Conservation (phyloP, 2,797 vertebrate genomes). For the Urocyon cinereoargenteus region DNA sequence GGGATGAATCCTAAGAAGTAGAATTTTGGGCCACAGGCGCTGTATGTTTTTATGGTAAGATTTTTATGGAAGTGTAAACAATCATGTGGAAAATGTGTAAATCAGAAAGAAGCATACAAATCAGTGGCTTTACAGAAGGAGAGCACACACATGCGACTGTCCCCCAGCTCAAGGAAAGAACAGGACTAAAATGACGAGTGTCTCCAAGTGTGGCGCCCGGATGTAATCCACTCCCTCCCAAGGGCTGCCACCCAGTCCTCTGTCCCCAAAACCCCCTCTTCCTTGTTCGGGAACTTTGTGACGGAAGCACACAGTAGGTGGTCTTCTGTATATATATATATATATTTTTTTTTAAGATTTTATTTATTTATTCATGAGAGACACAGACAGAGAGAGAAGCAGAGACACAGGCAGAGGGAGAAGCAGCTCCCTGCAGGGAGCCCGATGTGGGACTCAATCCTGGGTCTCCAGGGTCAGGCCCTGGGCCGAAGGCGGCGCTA, state of each 20-base stretch:
- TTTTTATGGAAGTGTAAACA: neutral
- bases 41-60: neutral
- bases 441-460: too few relatives aligned
- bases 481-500: too few relatives aligned
- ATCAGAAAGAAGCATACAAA: neutral
- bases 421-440: too few relatives aligned
- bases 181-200: fast-evolving
- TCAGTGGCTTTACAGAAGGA: neutral
- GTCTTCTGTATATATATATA: neutral
- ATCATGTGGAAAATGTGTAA: neutral
- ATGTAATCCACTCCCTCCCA: fast-evolving
- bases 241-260: fast-evolving
- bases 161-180: too few relatives aligned
- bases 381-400: too few relatives aligned
- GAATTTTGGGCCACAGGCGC: neutral
- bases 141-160: neutral
- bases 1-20: neutral
- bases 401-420: too few relatives aligned
- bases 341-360: too few relatives aligned
- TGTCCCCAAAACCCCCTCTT: fast-evolving
- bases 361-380: too few relatives aligned
- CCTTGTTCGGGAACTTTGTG: neutral
- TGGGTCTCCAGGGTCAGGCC: too few relatives aligned
- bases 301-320: fast-evolving
- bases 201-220: fast-evolving